These are phyloP conservation scores for Molossus molossus DNA, from an alignment of 2,797 vertebrate species.

Conservation along the genomic window DNA sequence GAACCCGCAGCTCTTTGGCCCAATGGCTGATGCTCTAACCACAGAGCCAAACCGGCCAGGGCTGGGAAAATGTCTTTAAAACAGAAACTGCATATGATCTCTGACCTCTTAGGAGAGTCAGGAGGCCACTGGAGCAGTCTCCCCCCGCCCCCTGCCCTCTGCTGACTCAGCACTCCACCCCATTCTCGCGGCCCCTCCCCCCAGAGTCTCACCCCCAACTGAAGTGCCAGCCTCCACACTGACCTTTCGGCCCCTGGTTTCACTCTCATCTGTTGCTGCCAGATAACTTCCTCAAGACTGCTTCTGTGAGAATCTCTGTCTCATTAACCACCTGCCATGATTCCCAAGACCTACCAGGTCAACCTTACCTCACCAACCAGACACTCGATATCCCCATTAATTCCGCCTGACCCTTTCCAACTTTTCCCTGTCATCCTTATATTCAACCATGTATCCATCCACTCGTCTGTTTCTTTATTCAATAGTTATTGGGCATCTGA, in stretches of 20 bases:
- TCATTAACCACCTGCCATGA: neutral
- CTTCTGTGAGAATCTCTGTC: neutral
- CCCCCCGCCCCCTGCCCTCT: neutral
- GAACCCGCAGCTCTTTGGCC: no score
- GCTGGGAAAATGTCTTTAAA: neutral
- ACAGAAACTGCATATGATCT: neutral
- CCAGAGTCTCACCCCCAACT: neutral
- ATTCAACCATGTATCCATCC: no score
- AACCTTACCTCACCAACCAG: neutral
- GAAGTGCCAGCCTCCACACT: neutral
- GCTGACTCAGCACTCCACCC: accelerated
- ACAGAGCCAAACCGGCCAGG: no score
- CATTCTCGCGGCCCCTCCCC: neutral
- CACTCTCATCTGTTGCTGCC: neutral
- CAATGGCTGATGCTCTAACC: no score
- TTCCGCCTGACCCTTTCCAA: neutral
- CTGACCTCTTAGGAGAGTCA: neutral
- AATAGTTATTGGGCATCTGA: neutral
- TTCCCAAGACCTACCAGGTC: neutral
- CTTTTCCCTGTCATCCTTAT: neutral
- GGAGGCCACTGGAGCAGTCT: neutral
- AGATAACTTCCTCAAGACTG: neutral
- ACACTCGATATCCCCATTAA: neutral
- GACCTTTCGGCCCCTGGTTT: neutral
- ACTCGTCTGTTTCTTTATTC: neutral